phyloP scores from a whole-genome alignment of 1,140 invertebrate species.

The Drosophila pseudoananassae region DNA sequence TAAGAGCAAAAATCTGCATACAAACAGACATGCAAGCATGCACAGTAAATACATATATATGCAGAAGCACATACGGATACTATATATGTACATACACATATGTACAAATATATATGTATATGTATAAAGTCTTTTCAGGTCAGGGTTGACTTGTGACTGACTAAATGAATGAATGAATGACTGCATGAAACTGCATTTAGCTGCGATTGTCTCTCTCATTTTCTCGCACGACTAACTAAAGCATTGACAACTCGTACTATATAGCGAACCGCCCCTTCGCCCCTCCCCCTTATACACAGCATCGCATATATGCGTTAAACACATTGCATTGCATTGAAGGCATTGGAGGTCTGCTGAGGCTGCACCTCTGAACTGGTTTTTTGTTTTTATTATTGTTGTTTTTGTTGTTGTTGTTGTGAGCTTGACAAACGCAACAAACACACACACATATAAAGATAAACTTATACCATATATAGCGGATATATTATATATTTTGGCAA shows the following conservation, averaged over 20 bases:
- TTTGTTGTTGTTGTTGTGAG: not conserved
- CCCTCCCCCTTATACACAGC: slow-evolving; percentile 7
- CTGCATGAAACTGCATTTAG: slow-evolving; percentile 76
- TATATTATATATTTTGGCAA: slow-evolving; percentile 38
- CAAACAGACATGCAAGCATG: slow-evolving; percentile 22
- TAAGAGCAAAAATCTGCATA: slow-evolving; percentile 9
- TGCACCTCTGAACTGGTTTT: slow-evolving; percentile 60
- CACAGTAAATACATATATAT: slow-evolving; percentile 27
- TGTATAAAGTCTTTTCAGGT: slow-evolving; percentile 68
- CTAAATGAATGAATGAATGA: slow-evolving; percentile 81
- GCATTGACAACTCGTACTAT: slow-evolving; percentile 77
- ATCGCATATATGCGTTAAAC: slow-evolving; percentile 62
- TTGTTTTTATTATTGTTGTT: not conserved
- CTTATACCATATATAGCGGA: slow-evolving; percentile 14
- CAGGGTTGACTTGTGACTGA: slow-evolving; percentile 83
- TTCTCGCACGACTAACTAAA: slow-evolving; percentile 71
- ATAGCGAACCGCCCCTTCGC: slow-evolving; percentile 24
- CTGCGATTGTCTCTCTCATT: slow-evolving; percentile 43
- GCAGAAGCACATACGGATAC: slow-evolving; percentile 21
- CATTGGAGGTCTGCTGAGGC: slow-evolving; percentile 27
- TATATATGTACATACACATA: slow-evolving; percentile 6
- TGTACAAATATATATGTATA: slow-evolving; percentile 12
- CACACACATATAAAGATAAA: not conserved
- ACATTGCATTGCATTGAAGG: slow-evolving; percentile 49
- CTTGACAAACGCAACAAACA: slow-evolving; percentile 49